Evolutionary conservation across 2,888 invertebrate genomes (phyloP), one percentile per base, ranked within the genome.

Genomic region (Leucoma salicis): DNA sequence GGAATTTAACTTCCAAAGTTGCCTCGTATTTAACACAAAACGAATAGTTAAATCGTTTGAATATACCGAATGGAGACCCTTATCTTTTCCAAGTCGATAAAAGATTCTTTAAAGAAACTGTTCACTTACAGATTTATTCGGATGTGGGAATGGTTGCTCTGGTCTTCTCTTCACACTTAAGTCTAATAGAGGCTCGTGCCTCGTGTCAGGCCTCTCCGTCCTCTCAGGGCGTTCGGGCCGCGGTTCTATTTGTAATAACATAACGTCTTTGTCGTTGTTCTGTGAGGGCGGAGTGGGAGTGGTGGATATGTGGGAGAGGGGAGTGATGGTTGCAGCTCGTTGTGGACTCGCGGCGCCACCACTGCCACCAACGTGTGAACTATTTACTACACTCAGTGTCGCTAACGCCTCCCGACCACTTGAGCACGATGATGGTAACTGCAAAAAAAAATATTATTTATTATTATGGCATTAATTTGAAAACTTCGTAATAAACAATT

Each of bases 351-450:
- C 53, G 11, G 73, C 70, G 1, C 62, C 60, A 34, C 74, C 36
- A 88, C 51, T 79, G 63, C 35, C 85, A 78, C 54, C 81, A 66
- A 54, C 67, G 71, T 66, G 79, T 18, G 85, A 84, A 6, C 90
- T 82, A 66, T 86, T 91, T 25, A 94, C 94, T 34, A 94, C 94
- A 16, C 94, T 94, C 1, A 94, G 78, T 0, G 94, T 94, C 0
- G 94, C 94, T 34, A 94, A 80, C 32, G 85, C 74, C 49, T 91
- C 92, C 43, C 78, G 69, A 37, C 83, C 73, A 21, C 62, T 63
- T 15, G 65, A 64, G 11, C 69, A 63, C n/a, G 75, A 63, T 3
- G 74, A 63, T 0, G 70, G 51, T 21, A 74, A 73, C 77, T 78
- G 58, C 65, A 10, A 6, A n/a, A 27, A 27, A 4, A 27, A 2